Evolutionary conservation across 1,140 invertebrate species (phyloP).

Genomic region (Lepidurus couesii): DNA sequence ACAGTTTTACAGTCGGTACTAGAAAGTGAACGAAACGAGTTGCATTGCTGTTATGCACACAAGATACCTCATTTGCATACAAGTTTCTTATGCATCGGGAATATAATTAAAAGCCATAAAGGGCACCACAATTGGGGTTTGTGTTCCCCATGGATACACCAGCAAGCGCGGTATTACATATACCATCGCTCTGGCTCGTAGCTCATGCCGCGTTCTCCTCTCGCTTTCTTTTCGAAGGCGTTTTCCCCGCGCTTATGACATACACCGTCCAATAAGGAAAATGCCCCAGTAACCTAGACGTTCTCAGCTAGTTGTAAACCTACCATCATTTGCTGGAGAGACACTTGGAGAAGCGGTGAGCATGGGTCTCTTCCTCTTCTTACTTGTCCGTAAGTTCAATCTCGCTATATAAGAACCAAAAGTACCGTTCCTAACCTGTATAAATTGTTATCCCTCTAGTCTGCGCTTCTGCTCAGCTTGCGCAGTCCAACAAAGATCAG

Average conservation of each 20-base stretch:
- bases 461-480: neutral
- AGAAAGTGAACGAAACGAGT: neutral
- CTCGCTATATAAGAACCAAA: neutral
- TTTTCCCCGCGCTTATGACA: neutral
- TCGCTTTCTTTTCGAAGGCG: constrained; percentile 14
- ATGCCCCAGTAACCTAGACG: constrained; percentile 11
- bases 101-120: constrained; percentile 15
- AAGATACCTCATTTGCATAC: neutral
- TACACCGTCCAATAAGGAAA: neutral
- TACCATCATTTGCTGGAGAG: neutral
- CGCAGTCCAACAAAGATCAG: neutral
- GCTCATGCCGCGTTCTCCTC: constrained; percentile 16
- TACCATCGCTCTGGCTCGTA: neutral
- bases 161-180: neutral
- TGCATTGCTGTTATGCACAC: neutral
- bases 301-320: neutral
- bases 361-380: neutral
- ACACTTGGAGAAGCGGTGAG: neutral
- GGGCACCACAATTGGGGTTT: constrained; percentile 1
- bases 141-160: neutral
- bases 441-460: neutral
- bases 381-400: neutral
- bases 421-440: neutral
- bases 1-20: neutral
- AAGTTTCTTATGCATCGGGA: neutral